These are phyloP conservation scores for Pseudomugil gertrudae DNA, from an alignment of 2,797 vertebrate genomes.

Conservation along the genomic window DNA sequence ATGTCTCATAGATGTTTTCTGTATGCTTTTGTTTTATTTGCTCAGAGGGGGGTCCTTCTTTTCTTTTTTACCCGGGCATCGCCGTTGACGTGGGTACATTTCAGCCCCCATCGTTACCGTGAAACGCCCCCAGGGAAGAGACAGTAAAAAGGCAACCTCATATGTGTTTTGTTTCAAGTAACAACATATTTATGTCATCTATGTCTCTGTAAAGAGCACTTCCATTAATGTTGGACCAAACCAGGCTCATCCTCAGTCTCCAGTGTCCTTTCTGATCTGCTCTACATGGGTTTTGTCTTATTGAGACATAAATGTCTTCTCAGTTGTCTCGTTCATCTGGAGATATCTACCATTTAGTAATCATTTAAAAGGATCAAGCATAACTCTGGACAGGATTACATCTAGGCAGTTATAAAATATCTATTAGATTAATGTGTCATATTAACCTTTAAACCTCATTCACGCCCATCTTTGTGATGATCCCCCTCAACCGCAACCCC, in stretches of 20 bases:
- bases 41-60: not conserved
- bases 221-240: not conserved
- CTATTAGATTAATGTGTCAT: slow-evolving; percentile 18
- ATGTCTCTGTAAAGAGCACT: not conserved
- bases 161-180: no score
- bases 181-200: not conserved
- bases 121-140: slow-evolving; percentile 50
- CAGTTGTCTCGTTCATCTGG: not conserved
- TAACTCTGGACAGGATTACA: slow-evolving; percentile 12
- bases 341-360: not conserved
- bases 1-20: no score
- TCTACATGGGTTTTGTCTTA: no score
- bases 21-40: no score
- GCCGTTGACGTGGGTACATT: slow-evolving; percentile 23
- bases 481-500: no score
- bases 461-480: not conserved
- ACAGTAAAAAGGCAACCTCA: no score
- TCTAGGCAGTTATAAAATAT: not conserved
- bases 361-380: not conserved
- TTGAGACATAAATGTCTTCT: not conserved
- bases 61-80: slow-evolving; percentile 16
- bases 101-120: slow-evolving; percentile 40
- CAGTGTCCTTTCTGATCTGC: not conserved
- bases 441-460: not conserved
- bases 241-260: not conserved